Evolutionary conservation across 2,888 invertebrate genomes (phyloP), one percentile per base, ranked within the genome.

Genomic region (Drosophila subquinaria): DNA sequence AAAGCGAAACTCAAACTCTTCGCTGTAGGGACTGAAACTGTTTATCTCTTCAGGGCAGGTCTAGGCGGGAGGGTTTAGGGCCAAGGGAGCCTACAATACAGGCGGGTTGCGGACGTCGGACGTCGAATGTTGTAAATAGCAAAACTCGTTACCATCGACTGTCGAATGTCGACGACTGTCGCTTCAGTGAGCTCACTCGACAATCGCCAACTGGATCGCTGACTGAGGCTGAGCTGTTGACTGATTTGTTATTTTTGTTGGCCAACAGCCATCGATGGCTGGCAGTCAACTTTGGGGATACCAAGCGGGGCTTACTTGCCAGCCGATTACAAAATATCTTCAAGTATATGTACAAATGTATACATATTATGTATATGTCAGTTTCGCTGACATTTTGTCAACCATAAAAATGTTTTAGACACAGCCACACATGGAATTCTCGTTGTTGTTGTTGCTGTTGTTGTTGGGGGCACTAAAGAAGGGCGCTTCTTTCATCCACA

Each of bases 321-420:
- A 36, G 55, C 64, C 65, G 82, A 87, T 84, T 84, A 82, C 88
- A 78, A 83, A 69, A 83, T 60, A 55, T 20, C 38, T 51, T 52
- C 23, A 42, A 11, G 33, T 36, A 79, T 69, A 62, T 23, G 69
- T 60, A 76, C 59, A 50, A 11, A 23, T 30, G 50, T 36, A 42
- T 45, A 23, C 47, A 20, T 53, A 45, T 51, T 27, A 45, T 57
- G 43, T 57, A 48, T 43, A 8, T 48, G 27, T 69, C 35, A 35
- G 73, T 72, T 79, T 82, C 60, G 69, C 76, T 81, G 79, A 83
- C 83, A 83, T 83, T 86, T 81, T 78, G 83, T 87, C 83, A 84
- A 81, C 55, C 84, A 82, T 74, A 78, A 81, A 72, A 77, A 73
- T 70, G 66, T 68, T 66, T 53, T 55, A 45, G 62, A 66, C 67